phyloP scores from a whole-genome alignment of 2,113 vertebrate genomes.

The Eptesicus fuscus region DNA sequence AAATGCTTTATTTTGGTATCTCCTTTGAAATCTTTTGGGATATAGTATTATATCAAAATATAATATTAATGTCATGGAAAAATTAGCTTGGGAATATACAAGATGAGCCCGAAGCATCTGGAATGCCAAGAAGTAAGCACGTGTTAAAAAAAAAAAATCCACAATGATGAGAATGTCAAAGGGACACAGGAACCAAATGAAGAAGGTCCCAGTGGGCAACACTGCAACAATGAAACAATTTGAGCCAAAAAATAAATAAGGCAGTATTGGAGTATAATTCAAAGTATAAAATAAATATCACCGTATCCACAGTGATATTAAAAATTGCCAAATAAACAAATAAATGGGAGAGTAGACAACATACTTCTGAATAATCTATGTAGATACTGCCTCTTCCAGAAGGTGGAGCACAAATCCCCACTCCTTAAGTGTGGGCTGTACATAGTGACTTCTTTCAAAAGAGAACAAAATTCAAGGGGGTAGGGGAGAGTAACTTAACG shows the following conservation, averaged over 20 bases:
- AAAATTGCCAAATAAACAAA: neutral
- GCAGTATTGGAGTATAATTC: neutral
- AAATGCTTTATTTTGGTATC: neutral
- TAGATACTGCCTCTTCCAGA: neutral
- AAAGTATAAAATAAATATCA: neutral
- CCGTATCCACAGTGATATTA: neutral
- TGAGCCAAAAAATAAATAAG: neutral
- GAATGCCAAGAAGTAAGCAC: neutral
- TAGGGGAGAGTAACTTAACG: neutral
- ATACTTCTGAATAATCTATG: neutral
- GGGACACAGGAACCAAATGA: neutral
- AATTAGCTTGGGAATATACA: neutral
- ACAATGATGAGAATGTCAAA: neutral
- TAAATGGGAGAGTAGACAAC: neutral
- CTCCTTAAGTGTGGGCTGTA: neutral
- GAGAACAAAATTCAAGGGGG: neutral
- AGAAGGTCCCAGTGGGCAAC: neutral
- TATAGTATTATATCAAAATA: neutral
- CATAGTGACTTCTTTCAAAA: neutral
- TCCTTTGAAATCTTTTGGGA: neutral
- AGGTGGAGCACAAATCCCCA: neutral
- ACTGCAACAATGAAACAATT: neutral
- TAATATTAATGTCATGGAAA: neutral
- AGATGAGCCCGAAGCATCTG: neutral
- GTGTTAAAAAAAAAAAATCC: neutral